Base-by-base conservation (phyloP, 53 echinoderm and acorn worm genomes). In the Patiria pectinifera region DNA sequence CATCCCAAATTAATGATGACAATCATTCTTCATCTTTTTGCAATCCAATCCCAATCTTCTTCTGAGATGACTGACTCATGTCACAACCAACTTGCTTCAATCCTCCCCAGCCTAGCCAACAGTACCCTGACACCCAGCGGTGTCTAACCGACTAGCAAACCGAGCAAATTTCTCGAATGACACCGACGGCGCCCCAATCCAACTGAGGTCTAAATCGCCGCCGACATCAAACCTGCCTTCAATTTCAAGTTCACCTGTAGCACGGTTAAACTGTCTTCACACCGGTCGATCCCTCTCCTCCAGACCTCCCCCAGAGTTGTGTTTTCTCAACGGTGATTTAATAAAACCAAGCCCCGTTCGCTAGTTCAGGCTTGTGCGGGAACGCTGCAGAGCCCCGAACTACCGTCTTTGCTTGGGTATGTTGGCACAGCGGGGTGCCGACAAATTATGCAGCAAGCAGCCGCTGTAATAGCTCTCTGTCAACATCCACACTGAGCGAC, bases 361-460 rank as follows among this genome's bases (percentile, higher is more conserved):
- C 26, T 26, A 45, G 61, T 77, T 45, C 6, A 44, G 84, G 45
- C 60, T 11, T 45, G 80, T 35, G 48, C 35, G 7, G 81, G 81
- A 69, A 21, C 11, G 47, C 80, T 18, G 49, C 66, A 45, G 19
- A 4, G 47, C 45, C 22, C 66, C 2, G 69, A 62, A 26, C 44
- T 62, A 69, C 47, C 22, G 18, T 21, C 81, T 90, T 61, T 45
- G 62, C 78, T 89, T 59, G 80, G 81, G 69, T 9, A 66, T 45
- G 90, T 62, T 35, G 13, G 26, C 66, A 5, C 81, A 45, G 90
- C 81, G 69, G 90, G 90, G 66, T 80, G 81, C 90, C 80, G 69
- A 90, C 90, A 90, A 90, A 90, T 90, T 90, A 90, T 90, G 80
- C 80, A 90, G 90, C 90, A 45, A 63, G 90, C 90, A 90, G 90